Conservation (phyloP, 2,888 invertebrate genomes). For the Heteropelma amictum region DNA sequence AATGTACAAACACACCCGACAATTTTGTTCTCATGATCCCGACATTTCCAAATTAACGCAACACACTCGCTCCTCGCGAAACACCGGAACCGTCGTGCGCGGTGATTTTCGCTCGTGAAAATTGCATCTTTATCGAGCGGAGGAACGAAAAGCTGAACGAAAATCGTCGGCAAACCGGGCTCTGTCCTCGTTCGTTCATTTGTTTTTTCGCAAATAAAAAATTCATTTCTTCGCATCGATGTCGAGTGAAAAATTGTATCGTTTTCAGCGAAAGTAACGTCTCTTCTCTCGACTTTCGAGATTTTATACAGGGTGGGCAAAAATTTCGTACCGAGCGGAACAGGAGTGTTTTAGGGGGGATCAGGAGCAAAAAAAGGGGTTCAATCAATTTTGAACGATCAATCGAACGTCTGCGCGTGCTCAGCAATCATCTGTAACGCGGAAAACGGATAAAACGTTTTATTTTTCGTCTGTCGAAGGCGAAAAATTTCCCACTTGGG, state of each 20-base stretch:
- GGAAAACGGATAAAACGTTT: constrained; percentile 5
- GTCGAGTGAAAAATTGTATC: no score
- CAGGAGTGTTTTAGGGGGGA: no score
- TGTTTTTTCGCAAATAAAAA: neutral
- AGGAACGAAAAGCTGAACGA: neutral
- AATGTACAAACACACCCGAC: neutral
- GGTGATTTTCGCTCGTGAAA: neutral
- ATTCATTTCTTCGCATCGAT: no score
- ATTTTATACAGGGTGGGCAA: no score
- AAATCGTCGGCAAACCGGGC: neutral
- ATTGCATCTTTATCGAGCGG: constrained; percentile 7
- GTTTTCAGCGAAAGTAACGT: no score
- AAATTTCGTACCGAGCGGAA: no score
- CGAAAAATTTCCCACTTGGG: constrained; percentile 1
- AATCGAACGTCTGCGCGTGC: no score
- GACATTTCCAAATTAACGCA: neutral
- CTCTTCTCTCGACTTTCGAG: no score
- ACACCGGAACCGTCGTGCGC: neutral
- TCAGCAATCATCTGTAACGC: no score
- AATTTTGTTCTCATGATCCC: no score
- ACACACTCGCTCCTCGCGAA: neutral
- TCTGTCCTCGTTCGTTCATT: neutral
- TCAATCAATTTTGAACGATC: no score
- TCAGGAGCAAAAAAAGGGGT: no score
- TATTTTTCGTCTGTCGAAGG: neutral